A percentile compares a stretch with the other conserved stretches of the same genome.
Evolutionary conservation across 2,113 vertebrate genomes (phyloP).

Genomic region (Chinchilla lanigera): DNA sequence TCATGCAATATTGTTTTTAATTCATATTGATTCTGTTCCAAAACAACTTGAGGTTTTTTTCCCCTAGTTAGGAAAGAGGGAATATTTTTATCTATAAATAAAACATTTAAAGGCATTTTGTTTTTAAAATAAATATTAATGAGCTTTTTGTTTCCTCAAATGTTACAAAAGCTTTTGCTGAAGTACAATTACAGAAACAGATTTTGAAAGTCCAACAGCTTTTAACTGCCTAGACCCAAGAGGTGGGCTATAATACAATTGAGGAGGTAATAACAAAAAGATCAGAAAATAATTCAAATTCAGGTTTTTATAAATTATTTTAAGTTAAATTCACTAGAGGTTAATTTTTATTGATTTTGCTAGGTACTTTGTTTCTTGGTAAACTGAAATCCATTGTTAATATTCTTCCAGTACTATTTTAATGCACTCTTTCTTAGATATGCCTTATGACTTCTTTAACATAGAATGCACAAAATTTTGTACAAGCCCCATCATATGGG

Average conservation of each 20-base stretch:
- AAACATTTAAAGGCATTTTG: slow-evolving; percentile 63
- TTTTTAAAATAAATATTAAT: slow-evolving; percentile 62
- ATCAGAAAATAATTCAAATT: slow-evolving; percentile 61
- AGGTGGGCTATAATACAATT: slow-evolving; percentile 44
- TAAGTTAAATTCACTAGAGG: slow-evolving; percentile 61
- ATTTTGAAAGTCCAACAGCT: slow-evolving; percentile 51
- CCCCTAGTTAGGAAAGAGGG: slow-evolving; percentile 28
- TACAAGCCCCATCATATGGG: background rate
- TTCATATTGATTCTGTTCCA: slow-evolving; percentile 41
- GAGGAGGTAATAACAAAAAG: slow-evolving; percentile 59
- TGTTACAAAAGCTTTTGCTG: background rate
- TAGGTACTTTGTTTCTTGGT: background rate
- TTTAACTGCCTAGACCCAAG: slow-evolving; percentile 61
- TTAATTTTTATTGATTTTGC: slow-evolving; percentile 69
- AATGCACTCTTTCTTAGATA: background rate
- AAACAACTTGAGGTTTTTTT: background rate
- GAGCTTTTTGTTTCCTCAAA: background rate
- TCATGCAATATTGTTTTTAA: slow-evolving; percentile 29
- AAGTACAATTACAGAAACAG: slow-evolving; percentile 17
- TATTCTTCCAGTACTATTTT: background rate
- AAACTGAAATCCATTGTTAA: slow-evolving; percentile 23
- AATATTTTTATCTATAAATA: slow-evolving; percentile 50
- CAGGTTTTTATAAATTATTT: slow-evolving; percentile 59
- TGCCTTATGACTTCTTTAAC: background rate
- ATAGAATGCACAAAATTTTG: background rate